Evolutionary conservation across 2,888 invertebrate species (phyloP).

Genomic region (Acrobeloides nanus): DNA sequence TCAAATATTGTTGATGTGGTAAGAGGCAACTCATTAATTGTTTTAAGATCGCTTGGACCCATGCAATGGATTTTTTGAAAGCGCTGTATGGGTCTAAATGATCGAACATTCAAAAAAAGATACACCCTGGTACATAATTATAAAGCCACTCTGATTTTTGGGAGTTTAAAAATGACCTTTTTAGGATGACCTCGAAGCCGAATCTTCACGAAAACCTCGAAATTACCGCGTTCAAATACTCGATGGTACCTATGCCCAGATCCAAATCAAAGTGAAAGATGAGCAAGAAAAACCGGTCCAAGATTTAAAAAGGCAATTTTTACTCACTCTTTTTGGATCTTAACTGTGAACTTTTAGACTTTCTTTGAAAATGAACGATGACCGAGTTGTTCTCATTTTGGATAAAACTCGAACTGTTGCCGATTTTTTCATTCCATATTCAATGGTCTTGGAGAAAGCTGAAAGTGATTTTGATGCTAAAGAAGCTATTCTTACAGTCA

Average conservation of each 20-base stretch:
- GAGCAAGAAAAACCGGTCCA: conserved; percentile 12
- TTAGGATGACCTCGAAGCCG: conserved; percentile 14
- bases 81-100: too few relatives aligned
- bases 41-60: too few relatives aligned
- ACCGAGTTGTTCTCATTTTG: conserved; percentile 22
- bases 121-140: background rate
- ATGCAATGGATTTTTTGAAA: too few relatives aligned
- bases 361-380: conserved; percentile 25
- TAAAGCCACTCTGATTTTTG: conserved; percentile 4
- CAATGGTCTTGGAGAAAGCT: conserved; percentile 11
- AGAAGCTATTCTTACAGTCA: conserved; percentile 9
- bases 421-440: conserved; percentile 20
- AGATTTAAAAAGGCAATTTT: conserved; percentile 12
- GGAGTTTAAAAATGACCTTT: background rate
- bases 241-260: conserved; percentile 15
- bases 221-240: conserved; percentile 19
- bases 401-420: conserved; percentile 17
- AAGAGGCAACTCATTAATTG: too few relatives aligned
- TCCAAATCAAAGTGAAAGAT: conserved; percentile 13
- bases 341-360: conserved; percentile 12
- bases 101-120: too few relatives aligned
- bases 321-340: background rate
- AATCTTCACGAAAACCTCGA: background rate
- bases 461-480: conserved; percentile 17
- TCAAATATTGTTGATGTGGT: too few relatives aligned